Evolutionary conservation across 2,888 invertebrate species (phyloP).

Genomic region (Uloborus plumipes): DNA sequence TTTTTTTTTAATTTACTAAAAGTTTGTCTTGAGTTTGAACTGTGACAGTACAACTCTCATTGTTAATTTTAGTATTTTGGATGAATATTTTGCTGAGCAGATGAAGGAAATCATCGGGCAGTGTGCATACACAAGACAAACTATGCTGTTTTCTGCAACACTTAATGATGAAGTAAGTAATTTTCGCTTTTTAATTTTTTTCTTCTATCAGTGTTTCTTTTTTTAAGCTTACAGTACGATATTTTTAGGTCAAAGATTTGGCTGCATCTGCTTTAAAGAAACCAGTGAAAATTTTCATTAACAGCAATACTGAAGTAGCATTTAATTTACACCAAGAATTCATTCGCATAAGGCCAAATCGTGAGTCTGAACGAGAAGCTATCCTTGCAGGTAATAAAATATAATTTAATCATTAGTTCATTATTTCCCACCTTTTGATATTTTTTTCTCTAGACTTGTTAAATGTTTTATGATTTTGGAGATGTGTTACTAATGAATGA

Average conservation of each 20-base stretch:
- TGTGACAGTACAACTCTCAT: background rate
- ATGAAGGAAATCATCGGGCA: conserved; percentile 98
- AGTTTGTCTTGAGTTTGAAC: too few relatives aligned
- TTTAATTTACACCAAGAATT: conserved; percentile 97
- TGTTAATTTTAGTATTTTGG: conserved; percentile 81
- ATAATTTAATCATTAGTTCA: background rate
- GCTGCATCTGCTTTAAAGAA: conserved; percentile 92
- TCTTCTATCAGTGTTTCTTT: conserved; percentile 1
- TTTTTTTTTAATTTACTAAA: background rate
- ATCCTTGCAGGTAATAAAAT: conserved; percentile 76
- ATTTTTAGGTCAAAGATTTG: conserved; percentile 80
- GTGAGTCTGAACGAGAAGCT: conserved; percentile 92
- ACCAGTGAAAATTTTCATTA: conserved; percentile 95
- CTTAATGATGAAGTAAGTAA: conserved; percentile 84
- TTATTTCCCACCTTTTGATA: background rate
- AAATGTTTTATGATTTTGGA: too few relatives aligned
- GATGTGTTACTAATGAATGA: background rate
- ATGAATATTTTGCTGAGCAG: conserved; percentile 98
- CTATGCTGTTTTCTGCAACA: conserved; percentile 97
- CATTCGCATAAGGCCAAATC: conserved; percentile 88
- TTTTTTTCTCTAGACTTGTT: too few relatives aligned
- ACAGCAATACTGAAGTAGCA: conserved; percentile 95
- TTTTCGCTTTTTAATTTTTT: conserved; percentile 10
- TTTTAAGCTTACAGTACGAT: background rate
- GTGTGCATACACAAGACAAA: conserved; percentile 91